These are phyloP conservation scores for Chiloscyllium punctatum DNA, from an alignment of 2,797 vertebrate genomes.

Conservation along the genomic window DNA sequence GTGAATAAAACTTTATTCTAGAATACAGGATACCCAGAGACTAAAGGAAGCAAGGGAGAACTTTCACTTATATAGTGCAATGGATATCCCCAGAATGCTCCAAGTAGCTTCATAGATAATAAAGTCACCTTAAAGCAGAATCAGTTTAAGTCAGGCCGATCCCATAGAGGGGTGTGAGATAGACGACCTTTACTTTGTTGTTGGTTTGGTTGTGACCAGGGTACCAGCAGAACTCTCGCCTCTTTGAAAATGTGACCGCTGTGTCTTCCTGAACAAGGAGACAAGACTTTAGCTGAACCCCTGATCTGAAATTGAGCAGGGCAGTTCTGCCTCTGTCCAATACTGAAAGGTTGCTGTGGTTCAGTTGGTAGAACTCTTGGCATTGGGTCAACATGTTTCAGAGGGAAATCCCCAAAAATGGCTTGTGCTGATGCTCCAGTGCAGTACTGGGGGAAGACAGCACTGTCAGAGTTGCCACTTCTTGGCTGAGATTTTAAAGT, in stretches of 20 bases:
- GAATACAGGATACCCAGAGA: neutral
- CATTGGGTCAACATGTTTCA: neutral
- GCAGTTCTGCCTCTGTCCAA: neutral
- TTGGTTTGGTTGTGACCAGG: neutral
- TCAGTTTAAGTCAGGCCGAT: neutral
- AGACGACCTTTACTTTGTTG: neutral
- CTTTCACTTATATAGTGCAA: neutral
- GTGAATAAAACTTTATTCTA: neutral
- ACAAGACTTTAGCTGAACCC: neutral
- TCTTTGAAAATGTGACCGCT: neutral
- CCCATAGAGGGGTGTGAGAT: neutral
- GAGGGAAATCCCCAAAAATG: neutral
- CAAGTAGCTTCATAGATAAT: neutral
- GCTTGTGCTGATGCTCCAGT: neutral
- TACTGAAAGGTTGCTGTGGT: neutral
- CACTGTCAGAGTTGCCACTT: neutral
- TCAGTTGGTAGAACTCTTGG: neutral
- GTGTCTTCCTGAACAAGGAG: neutral
- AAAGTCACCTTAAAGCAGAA: neutral
- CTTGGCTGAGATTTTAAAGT: neutral
- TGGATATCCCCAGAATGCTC: neutral
- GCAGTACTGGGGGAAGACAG: neutral
- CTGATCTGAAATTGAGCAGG: neutral
- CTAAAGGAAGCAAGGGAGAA: neutral
- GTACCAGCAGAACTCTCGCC: neutral